A percentile compares a stretch with the other conserved stretches of the same genome.
phyloP scores from a whole-genome alignment of 1,140 invertebrate genomes.

The Papilio polytes region DNA sequence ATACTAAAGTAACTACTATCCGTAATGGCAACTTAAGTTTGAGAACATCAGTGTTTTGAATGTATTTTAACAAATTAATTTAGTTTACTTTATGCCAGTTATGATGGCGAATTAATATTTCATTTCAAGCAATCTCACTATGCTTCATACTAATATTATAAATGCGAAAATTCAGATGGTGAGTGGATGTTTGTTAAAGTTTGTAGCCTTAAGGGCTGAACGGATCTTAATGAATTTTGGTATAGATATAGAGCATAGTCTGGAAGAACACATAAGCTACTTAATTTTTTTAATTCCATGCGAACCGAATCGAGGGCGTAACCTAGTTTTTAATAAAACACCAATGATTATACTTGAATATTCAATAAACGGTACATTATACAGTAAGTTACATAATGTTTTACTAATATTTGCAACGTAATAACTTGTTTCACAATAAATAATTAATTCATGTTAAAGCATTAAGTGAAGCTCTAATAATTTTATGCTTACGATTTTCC shows the following conservation, averaged over 20 bases:
- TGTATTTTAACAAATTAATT: too few species aligned
- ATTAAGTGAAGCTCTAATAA: slow-evolving; percentile 14
- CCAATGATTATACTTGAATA: neutral
- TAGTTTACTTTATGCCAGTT: neutral
- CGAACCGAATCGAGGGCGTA: too few species aligned
- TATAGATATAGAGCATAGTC: too few species aligned
- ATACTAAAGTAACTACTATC: neutral
- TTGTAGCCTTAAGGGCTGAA: too few species aligned
- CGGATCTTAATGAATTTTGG: too few species aligned
- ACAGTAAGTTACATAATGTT: neutral
- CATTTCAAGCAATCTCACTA: neutral
- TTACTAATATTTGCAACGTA: neutral
- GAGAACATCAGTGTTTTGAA: too few species aligned
- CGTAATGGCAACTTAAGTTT: neutral
- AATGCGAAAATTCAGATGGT: too few species aligned
- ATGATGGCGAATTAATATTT: too few species aligned
- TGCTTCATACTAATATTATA: too few species aligned
- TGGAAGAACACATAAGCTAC: too few species aligned
- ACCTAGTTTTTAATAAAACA: neutral
- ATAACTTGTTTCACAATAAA: neutral
- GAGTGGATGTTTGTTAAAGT: too few species aligned
- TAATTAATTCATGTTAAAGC: neutral
- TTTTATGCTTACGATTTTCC: neutral
- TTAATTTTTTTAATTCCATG: too few species aligned
- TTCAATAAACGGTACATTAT: neutral